Percentiles rank a stretch among this genome's conserved stretches.
These are phyloP conservation scores for Sinocyclocheilus maitianheensis DNA, from an alignment of 2,113 vertebrate genomes.

Conservation along the genomic window DNA sequence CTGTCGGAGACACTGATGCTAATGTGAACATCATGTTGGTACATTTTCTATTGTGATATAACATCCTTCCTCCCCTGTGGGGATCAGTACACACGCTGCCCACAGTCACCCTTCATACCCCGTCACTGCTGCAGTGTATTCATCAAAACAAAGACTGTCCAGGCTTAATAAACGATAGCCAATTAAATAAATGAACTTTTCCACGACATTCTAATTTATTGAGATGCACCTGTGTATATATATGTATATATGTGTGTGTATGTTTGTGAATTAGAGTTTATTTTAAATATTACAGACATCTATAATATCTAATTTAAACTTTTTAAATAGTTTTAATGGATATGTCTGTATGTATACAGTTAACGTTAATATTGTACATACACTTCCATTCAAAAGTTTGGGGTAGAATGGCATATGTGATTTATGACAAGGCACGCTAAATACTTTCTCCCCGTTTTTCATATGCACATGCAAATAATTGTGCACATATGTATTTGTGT, in stretches of 20 bases:
- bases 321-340: not conserved
- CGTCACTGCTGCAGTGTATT: conserved; percentile 8
- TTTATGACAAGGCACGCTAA: conserved; percentile 62
- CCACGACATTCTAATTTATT: too few species aligned
- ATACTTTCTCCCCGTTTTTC: conserved; percentile 26
- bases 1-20: not conserved
- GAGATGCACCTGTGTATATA: too few species aligned
- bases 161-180: conserved; percentile 60
- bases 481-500: not conserved
- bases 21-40: conserved; percentile 26
- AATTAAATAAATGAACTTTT: too few species aligned
- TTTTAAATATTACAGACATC: not conserved
- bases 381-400: too few species aligned
- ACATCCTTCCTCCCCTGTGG: conserved; percentile 20
- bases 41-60: conserved; percentile 18
- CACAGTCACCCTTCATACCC: conserved; percentile 24
- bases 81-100: conserved; percentile 13
- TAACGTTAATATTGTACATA: too few species aligned
- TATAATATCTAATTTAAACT: not conserved
- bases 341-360: not conserved
- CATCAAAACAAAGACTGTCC: conserved; percentile 28
- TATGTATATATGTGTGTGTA: not conserved
- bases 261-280: not conserved
- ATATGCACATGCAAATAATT: conserved; percentile 33
- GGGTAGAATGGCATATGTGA: conserved; percentile 66